Percentiles rank a stretch among this genome's conserved stretches.
phyloP scores from a whole-genome alignment of 2,113 vertebrate genomes.

The Lates calcarifer region DNA sequence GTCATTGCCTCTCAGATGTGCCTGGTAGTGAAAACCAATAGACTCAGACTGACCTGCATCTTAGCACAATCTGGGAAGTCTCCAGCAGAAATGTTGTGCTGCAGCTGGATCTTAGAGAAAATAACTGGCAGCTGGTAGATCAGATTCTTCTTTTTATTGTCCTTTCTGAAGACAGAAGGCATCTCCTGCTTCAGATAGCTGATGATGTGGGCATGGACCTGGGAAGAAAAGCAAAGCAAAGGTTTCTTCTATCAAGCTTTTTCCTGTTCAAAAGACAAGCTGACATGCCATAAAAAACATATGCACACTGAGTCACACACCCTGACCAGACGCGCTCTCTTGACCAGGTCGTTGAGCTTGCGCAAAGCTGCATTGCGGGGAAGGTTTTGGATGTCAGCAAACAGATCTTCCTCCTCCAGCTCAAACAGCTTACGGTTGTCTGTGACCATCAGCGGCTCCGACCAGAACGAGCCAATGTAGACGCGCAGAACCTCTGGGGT shows the following conservation, averaged over 20 bases:
- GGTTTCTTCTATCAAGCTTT: background rate
- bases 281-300: background rate
- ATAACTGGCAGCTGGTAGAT: conserved; percentile 92
- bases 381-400: conserved; percentile 93
- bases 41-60: conserved; percentile 89
- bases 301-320: conserved; percentile 75
- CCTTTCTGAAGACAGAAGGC: conserved; percentile 93
- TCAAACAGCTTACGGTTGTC: conserved; percentile 93
- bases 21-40: background rate
- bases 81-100: conserved; percentile 92
- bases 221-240: conserved; percentile 8
- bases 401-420: conserved; percentile 94
- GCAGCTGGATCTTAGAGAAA: conserved; percentile 92
- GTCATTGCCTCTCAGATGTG: background rate
- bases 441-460: conserved; percentile 89
- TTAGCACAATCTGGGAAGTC: conserved; percentile 93
- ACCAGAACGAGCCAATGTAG: conserved; percentile 97
- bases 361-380: conserved; percentile 92
- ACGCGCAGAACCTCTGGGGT: conserved; percentile 94
- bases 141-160: conserved; percentile 93
- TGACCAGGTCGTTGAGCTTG: conserved; percentile 95
- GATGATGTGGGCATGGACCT: conserved; percentile 95
- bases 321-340: conserved; percentile 91
- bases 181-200: conserved; percentile 94
- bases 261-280: no score